A percentile compares a stretch with the other conserved stretches of the same genome.
Conservation (phyloP, 2,888 invertebrate species). For the Eumacrocentrus americanus region DNA sequence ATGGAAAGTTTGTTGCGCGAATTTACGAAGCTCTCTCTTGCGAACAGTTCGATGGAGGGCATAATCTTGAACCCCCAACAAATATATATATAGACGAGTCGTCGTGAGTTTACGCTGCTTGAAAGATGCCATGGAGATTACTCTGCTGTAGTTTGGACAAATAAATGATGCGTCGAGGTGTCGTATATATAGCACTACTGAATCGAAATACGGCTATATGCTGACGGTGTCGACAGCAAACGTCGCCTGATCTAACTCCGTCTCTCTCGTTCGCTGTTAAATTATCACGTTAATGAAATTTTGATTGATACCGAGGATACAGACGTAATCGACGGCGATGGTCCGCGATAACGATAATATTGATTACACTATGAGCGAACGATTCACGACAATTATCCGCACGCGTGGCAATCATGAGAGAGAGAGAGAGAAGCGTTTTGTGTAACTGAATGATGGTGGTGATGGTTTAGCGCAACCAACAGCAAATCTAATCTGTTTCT, state of each 20-base stretch:
- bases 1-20: conserved; percentile 15
- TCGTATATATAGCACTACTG: conserved; percentile 1
- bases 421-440: neutral
- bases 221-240: neutral
- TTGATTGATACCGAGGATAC: conserved; percentile 9
- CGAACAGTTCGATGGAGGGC: conserved; percentile 7
- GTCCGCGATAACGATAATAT: neutral
- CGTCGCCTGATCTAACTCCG: neutral
- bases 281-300: conserved; percentile 13
- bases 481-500: conserved; percentile 58
- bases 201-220: neutral
- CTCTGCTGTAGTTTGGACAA: conserved; percentile 5
- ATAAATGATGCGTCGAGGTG: conserved; percentile 20
- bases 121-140: neutral
- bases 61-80: neutral
- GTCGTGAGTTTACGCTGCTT: conserved; percentile 23
- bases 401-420: neutral
- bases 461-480: conserved; percentile 51
- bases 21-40: conserved; percentile 3
- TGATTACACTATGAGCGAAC: conserved; percentile 36
- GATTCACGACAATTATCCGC: neutral
- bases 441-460: conserved; percentile 38
- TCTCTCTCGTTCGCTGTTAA: neutral
- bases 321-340: neutral
- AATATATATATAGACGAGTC: neutral